Base-by-base conservation (phyloP, 2,113 vertebrate genomes). In the Okapia johnstoni region DNA sequence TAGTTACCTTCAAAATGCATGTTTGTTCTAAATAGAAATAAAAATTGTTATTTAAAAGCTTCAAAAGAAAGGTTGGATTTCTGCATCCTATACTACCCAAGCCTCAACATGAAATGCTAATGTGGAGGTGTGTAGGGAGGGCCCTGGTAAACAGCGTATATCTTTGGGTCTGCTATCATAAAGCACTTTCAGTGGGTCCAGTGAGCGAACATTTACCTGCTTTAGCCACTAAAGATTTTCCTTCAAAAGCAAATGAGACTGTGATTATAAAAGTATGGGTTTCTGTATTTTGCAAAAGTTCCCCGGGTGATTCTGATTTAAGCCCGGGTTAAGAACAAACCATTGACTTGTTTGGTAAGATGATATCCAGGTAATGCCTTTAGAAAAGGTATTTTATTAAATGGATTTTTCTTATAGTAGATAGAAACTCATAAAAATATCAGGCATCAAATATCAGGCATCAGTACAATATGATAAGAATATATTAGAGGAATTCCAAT, bases 1-100 rank as follows among this genome's bases (percentile, higher is more conserved):
- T 93, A 46, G 10, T 55, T 95, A 55, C 7, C 40, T 93, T 96
- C 76, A 76, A 95, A 96, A 96, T 57, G 85, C 25, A 58, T 23
- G 6, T 85, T 66, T 87, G 58, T 79, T 89, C 60, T 73, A 86
- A 95, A 95, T 13, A 93, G 43, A 92, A 97, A 6, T 90, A 33
- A 93, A 97, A 93, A 83, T 5, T 91, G 55, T 81, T 85, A 70
- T 43, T 90, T 89, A 79, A 86, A 96, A 85, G 77, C 16, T 63
- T 88, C 13, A 93, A 88, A 94, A 76, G 79, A 70, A 60, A 96
- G 28, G 40, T 21, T 40, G n/a, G 54, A 81, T 90, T 87, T 97
- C 57, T 95, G 84, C 19, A 92, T 61, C 52, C 57, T 55, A 6
- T 77, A 25, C 23, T 80, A 66, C 63, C 14, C 66, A 97, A 88